phyloP scores from a whole-genome alignment of 2,888 invertebrate genomes.

The Ethmia dodecea region DNA sequence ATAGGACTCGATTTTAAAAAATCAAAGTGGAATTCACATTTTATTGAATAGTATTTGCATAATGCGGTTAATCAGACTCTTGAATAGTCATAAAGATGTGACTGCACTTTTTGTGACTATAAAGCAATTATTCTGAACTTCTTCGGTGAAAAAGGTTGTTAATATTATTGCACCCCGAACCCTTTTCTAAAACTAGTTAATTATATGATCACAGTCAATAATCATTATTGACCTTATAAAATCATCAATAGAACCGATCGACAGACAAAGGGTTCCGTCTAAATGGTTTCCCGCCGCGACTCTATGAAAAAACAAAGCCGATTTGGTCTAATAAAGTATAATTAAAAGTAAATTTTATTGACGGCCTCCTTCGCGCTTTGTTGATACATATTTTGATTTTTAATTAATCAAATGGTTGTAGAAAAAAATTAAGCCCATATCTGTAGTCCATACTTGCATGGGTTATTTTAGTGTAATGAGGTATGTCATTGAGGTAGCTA shows the following conservation, averaged over 20 bases:
- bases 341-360: conserved; percentile 70
- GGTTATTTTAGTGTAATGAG: too few species aligned
- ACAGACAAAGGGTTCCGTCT: conserved; percentile 54
- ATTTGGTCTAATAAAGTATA: conserved; percentile 68
- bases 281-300: conserved; percentile 33
- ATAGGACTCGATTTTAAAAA: conserved; percentile 38
- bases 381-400: conserved; percentile 45
- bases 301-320: conserved; percentile 64
- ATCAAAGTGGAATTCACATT: conserved; percentile 8
- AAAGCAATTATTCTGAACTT: background rate
- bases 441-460: too few species aligned
- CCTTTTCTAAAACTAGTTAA: conserved; percentile 59
- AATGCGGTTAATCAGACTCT: conserved; percentile 9
- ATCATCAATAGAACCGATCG: conserved; percentile 70
- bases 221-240: conserved; percentile 73
- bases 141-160: conserved; percentile 20
- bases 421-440: too few species aligned
- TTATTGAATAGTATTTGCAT: conserved; percentile 16
- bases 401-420: conserved; percentile 65
- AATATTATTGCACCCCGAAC: conserved; percentile 26
- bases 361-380: conserved; percentile 55
- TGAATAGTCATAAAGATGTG: background rate
- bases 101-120: too few species aligned
- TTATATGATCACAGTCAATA: conserved; percentile 68
- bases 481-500: too few species aligned